These are phyloP conservation scores for Trichonephila clavata DNA, from an alignment of 1,140 invertebrate genomes.

Conservation along the genomic window DNA sequence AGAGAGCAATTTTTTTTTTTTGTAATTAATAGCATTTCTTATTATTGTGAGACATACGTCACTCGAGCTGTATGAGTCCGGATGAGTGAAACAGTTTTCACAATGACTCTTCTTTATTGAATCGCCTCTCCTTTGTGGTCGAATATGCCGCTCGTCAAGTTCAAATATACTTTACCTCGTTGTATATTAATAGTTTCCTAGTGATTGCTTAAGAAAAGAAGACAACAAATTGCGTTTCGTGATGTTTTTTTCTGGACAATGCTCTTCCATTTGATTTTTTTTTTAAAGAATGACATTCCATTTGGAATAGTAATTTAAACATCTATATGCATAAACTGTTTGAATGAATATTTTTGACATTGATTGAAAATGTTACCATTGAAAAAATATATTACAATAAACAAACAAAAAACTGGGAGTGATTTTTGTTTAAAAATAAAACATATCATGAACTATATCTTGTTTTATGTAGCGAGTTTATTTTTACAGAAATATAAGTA, in stretches of 20 bases:
- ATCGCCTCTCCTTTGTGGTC: background rate
- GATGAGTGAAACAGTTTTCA: background rate
- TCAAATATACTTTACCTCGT: background rate
- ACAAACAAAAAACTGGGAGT: too few species aligned
- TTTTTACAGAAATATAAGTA: too few species aligned
- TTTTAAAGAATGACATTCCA: background rate
- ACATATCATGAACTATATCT: too few species aligned
- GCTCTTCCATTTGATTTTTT: background rate
- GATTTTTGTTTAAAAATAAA: too few species aligned
- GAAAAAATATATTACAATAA: too few species aligned
- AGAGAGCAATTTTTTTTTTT: background rate
- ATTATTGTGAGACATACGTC: background rate
- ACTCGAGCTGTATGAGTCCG: background rate
- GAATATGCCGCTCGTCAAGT: background rate
- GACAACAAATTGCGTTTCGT: background rate
- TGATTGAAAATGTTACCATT: too few species aligned
- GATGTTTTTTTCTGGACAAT: background rate
- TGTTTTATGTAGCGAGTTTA: too few species aligned
- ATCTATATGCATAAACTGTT: too few species aligned
- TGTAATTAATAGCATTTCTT: conserved; percentile 16
- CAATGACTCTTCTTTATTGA: background rate
- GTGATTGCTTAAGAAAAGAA: background rate
- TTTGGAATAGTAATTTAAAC: too few species aligned
- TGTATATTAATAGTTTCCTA: background rate
- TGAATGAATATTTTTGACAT: too few species aligned